These are phyloP conservation scores for Dromiciops gliroides DNA, from an alignment of 2,113 vertebrate species.

Conservation along the genomic window DNA sequence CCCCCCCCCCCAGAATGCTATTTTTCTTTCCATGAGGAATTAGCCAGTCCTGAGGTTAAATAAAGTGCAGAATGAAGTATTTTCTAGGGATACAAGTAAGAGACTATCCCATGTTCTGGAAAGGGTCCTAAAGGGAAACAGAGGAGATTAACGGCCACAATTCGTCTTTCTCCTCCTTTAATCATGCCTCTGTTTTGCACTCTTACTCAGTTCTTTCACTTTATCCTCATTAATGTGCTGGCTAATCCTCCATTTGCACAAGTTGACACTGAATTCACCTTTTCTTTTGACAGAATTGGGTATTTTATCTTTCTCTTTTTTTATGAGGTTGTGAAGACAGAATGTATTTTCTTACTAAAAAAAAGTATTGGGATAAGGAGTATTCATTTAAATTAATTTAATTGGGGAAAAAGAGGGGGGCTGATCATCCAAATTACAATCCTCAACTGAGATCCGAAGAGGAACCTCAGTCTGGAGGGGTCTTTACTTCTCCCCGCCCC, in stretches of 20 bases:
- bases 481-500: neutral
- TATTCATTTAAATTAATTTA: constrained; percentile 14
- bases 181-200: neutral
- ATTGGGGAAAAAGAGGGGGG: constrained; percentile 28
- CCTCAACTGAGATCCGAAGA: neutral
- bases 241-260: neutral
- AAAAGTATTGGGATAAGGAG: neutral
- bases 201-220: constrained; percentile 7
- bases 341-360: constrained; percentile 63
- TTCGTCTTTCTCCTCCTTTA: neutral
- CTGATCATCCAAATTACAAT: constrained; percentile 28
- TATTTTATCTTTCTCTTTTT: constrained; percentile 35
- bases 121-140: constrained; percentile 2
- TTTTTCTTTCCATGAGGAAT: neutral
- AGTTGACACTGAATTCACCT: constrained; percentile 53
- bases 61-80: neutral
- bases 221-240: constrained; percentile 43
- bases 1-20: neutral
- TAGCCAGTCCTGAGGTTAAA: neutral
- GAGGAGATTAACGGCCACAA: neutral
- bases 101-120: neutral
- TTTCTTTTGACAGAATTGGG: constrained; percentile 39
- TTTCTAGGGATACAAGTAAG: neutral
- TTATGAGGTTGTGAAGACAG: constrained; percentile 54
- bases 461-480: constrained; percentile 7